These are phyloP conservation scores for Chamaedrilus cognettii DNA, from an alignment of 2,888 invertebrate species.

Conservation along the genomic window DNA sequence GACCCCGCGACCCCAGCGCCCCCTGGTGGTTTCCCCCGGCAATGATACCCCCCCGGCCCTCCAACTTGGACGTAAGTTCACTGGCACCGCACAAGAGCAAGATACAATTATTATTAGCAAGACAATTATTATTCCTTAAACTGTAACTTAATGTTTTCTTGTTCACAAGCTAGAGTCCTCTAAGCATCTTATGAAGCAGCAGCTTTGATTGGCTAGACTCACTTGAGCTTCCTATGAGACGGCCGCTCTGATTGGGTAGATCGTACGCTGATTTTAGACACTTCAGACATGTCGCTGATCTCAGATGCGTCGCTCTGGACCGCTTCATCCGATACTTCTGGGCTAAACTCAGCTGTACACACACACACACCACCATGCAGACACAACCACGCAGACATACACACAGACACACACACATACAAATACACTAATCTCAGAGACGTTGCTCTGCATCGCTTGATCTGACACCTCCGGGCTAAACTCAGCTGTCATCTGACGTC, in stretches of 20 bases:
- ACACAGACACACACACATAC: too few species aligned
- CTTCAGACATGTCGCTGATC: constrained; percentile 58
- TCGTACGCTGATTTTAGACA: constrained; percentile 67
- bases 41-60: too few species aligned
- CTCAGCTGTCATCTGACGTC: not conserved
- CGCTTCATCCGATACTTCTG: constrained; percentile 56
- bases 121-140: too few species aligned
- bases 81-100: constrained; percentile 39
- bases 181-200: too few species aligned
- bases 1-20: not conserved
- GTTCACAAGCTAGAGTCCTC: too few species aligned
- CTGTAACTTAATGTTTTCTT: too few species aligned
- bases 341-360: constrained; percentile 25
- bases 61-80: constrained; percentile 59
- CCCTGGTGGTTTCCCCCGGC: too few species aligned
- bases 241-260: constrained; percentile 93
- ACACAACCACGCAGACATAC: too few species aligned
- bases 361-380: not conserved
- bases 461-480: not conserved
- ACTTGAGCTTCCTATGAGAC: constrained; percentile 68
- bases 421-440: too few species aligned
- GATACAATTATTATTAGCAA: not conserved
- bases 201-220: too few species aligned
- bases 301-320: constrained; percentile 59
- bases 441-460: too few species aligned